Percentiles rank a stretch among this genome's conserved stretches.
These are phyloP conservation scores for Paradisaea rubra DNA, from an alignment of 2,113 vertebrate genomes.

Conservation along the genomic window DNA sequence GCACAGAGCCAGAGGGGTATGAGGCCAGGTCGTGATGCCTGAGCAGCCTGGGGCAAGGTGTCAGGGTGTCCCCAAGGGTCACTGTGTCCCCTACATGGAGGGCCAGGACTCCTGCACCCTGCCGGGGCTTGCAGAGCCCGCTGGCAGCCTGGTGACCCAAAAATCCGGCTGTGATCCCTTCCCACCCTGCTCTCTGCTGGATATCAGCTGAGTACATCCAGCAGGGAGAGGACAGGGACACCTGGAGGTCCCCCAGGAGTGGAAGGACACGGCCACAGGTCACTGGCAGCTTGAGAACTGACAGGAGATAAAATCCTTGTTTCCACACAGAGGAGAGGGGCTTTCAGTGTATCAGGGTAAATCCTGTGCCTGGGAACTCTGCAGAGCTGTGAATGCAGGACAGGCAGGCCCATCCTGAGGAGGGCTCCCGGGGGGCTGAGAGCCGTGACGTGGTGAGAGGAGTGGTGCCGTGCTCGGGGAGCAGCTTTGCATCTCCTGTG, in stretches of 20 bases:
- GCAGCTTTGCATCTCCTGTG: neutral
- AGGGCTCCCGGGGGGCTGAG: neutral
- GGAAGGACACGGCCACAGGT: neutral
- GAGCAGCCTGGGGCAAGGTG: neutral
- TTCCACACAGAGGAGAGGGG: neutral
- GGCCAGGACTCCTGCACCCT: neutral
- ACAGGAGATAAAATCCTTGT: neutral
- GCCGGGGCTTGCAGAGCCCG: neutral
- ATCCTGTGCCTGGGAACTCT: neutral
- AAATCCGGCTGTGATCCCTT: rapidly evolving
- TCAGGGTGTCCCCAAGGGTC: neutral
- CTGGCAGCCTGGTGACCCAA: neutral
- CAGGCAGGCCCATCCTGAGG: neutral
- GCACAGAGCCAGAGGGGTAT: neutral
- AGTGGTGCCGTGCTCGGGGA: neutral
- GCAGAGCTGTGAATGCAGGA: rapidly evolving
- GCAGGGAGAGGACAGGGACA: neutral
- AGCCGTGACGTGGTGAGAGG: neutral
- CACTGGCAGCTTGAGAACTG: neutral
- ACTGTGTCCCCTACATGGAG: neutral
- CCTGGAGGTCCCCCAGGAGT: neutral
- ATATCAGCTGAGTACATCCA: neutral
- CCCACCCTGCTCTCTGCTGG: neutral
- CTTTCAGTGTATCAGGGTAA: neutral
- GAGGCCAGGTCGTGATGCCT: neutral